phyloP scores from a whole-genome alignment of 2,797 vertebrate genomes.

The Parauchenoglanis punctatus region DNA sequence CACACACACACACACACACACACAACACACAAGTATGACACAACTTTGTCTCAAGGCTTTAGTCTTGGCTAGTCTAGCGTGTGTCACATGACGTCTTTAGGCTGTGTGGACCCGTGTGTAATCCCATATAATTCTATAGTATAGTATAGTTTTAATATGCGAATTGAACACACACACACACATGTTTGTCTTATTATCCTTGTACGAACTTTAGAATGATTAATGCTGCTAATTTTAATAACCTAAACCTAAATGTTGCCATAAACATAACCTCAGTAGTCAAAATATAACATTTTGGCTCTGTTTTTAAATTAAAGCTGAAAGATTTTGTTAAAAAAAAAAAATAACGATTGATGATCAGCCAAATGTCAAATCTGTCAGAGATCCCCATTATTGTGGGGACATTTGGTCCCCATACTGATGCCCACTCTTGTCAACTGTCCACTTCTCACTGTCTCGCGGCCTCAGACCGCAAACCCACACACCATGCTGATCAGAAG shows the following conservation, averaged over 20 bases:
- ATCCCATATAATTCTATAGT: neutral
- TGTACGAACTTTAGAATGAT: neutral
- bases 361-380: neutral
- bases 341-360: neutral
- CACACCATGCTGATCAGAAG: neutral
- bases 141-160: neutral
- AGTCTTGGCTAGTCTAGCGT: neutral
- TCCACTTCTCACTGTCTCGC: neutral
- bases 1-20: conserved; percentile 7
- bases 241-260: neutral
- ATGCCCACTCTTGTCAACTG: neutral
- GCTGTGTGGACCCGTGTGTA: neutral
- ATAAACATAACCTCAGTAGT: neutral
- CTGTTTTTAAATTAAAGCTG: neutral
- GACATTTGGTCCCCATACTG: neutral
- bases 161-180: neutral
- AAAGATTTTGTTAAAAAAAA: neutral
- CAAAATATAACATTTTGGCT: neutral
- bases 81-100: neutral
- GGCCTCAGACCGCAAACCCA: neutral
- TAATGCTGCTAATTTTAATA: neutral
- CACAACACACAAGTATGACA: neutral
- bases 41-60: neutral
- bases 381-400: neutral
- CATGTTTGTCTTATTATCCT: neutral